Conservation (phyloP, 2,113 vertebrate species). For the Trematomus loennbergii region DNA sequence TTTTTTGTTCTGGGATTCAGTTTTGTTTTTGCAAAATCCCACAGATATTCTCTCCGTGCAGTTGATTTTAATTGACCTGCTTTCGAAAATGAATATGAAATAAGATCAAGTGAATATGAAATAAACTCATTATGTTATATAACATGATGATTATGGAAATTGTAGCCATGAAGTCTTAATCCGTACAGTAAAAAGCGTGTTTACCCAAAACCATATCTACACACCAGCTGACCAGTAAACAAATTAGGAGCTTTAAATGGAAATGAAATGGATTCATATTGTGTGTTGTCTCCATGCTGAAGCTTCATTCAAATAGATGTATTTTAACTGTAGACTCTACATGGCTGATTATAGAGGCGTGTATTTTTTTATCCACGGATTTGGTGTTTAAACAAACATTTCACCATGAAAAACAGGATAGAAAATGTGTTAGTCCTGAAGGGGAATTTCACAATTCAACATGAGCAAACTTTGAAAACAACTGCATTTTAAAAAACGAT, state of each 20-base stretch:
- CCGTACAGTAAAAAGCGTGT: conserved; percentile 41
- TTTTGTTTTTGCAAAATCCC: conserved; percentile 32
- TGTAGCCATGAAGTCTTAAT: conserved; percentile 44
- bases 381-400: not conserved
- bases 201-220: conserved; percentile 17
- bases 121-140: conserved; percentile 52
- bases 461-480: not conserved
- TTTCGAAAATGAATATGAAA: conserved; percentile 51
- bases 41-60: conserved; percentile 7
- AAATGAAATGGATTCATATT: not conserved
- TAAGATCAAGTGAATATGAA: conserved; percentile 36
- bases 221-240: conserved; percentile 40
- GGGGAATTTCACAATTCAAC: not conserved
- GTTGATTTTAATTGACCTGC: conserved; percentile 52
- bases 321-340: not conserved
- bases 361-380: not conserved
- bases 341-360: not conserved
- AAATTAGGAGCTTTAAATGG: conserved; percentile 5
- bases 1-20: conserved; percentile 1
- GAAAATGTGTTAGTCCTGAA: not conserved
- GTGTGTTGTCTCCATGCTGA: not conserved
- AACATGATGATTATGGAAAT: conserved; percentile 62
- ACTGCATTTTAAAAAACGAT: too few relatives aligned
- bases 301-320: not conserved
- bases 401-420: not conserved